Base-by-base conservation (phyloP, 2,113 vertebrate genomes). In the Oriolus oriolus region DNA sequence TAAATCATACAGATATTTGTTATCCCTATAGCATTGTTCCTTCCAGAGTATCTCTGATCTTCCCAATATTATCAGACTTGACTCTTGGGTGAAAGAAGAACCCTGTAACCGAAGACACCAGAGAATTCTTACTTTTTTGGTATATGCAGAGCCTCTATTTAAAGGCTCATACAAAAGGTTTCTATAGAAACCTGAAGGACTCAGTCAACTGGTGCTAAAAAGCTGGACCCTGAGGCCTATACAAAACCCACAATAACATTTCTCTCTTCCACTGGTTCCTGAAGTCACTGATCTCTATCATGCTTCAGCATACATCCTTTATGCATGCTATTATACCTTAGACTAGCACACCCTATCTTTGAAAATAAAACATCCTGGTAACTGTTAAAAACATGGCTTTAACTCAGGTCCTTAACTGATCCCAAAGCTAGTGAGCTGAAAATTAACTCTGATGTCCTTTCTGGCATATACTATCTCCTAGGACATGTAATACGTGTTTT, bases 121-220 rank as follows among this genome's bases (percentile, higher is more conserved):
- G 82, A 92, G 87, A 88, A 88, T 80, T 77, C 70, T 89, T 80
- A 85, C 50, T 60, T 83, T 86, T 75, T 90, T 71, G 78, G 64
- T 91, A 68, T 68, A 84, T 11, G 39, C 37, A 77, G 63, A 91
- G 60, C 71, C 92, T 96, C 90, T 88, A 83, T 95, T 87, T 93
- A 94, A 96, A 93, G 75, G 57, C 65, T 94, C 71, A 88, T 12
- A 83, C 68, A 74, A 95, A 95, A 93, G 82, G 90, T 96, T 96
- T 95, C 94, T 93, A 88, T 95, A 96, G 87, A 96, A 97, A 93
- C 91, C 71, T 74, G 78, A 90, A 93, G 50, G 68, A 86, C 63
- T 93, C 57, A 54, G 63, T 39, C 74, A 90, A 41, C 17, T 77
- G 53, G 27, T 65, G 83, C 45, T 90, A 41, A 77, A 93, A 95